Evolutionary conservation across 2,888 invertebrate species (phyloP).

Genomic region (Athalia rosae): DNA sequence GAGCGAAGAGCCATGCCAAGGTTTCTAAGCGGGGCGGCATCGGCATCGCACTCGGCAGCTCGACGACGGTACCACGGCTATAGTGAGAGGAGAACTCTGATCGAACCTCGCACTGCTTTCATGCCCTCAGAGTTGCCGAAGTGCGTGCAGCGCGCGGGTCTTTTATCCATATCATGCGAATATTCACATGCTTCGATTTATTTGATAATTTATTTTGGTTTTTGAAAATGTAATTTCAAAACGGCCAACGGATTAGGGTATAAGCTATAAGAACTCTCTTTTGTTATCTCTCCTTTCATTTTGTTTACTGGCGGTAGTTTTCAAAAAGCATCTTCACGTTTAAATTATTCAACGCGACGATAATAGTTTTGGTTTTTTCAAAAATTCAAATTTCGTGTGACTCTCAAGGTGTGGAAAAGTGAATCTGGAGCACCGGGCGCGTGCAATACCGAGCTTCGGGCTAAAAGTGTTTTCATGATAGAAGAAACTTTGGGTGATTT

Average conservation of each 20-base stretch:
- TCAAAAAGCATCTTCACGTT: too few species aligned
- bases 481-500: constrained; percentile 26
- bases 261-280: too few species aligned
- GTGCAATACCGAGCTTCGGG: constrained; percentile 11
- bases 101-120: constrained; percentile 12
- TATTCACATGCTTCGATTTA: not conserved
- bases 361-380: not conserved
- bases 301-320: too few species aligned
- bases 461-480: constrained; percentile 26
- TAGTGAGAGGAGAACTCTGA: constrained; percentile 28
- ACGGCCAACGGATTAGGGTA: too few species aligned
- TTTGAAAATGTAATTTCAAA: constrained; percentile 24
- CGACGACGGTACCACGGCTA: not conserved
- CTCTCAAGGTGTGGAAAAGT: not conserved
- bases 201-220: not conserved
- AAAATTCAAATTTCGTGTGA: not conserved
- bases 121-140: constrained; percentile 36
- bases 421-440: constrained; percentile 31
- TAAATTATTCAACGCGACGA: too few species aligned
- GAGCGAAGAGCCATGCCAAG: not conserved
- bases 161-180: constrained; percentile 12
- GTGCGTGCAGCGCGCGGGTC: constrained; percentile 24
- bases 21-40: constrained; percentile 36
- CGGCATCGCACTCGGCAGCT: constrained; percentile 10
- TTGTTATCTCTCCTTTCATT: too few species aligned